Conservation (phyloP, 2,888 invertebrate species). For the Hyposoter didymator region DNA sequence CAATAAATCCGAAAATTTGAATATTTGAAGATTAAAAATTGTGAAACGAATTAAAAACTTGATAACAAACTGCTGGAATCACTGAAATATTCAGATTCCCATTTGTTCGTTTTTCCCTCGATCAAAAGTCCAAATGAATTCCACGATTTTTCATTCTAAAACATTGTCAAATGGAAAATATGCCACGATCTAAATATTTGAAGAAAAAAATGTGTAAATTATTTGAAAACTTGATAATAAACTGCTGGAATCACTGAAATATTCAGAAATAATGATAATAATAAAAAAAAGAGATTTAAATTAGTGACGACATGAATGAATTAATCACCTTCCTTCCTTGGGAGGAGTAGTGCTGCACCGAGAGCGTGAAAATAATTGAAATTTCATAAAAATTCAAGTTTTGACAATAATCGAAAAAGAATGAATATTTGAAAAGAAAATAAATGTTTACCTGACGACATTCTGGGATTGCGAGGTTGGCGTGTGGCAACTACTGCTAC, state of each 20-base stretch:
- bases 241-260: no score
- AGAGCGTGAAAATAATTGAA: constrained; percentile 61
- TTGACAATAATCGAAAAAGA: not conserved
- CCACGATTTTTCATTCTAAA: no score
- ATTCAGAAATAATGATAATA: no score
- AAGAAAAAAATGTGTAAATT: no score
- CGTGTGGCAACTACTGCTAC: constrained; percentile 74
- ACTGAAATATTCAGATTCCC: constrained; percentile 84
- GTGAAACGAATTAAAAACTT: no score
- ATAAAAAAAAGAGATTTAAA: not conserved
- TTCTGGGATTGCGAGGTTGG: constrained; percentile 81
- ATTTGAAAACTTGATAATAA: no score
- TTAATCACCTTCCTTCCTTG: constrained; percentile 83
- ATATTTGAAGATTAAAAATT: no score
- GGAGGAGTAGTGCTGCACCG: constrained; percentile 77
- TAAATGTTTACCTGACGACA: constrained; percentile 80
- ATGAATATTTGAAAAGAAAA: not conserved
- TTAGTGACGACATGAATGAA: constrained; percentile 4
- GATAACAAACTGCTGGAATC: constrained; percentile 89
- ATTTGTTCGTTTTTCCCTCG: not conserved
- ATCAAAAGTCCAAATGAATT: no score
- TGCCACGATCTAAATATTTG: no score
- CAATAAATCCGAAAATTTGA: no score
- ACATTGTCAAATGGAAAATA: no score
- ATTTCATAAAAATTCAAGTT: constrained; percentile 30